Conservation (phyloP, 2,888 invertebrate genomes). For the Pollenia angustigena region DNA sequence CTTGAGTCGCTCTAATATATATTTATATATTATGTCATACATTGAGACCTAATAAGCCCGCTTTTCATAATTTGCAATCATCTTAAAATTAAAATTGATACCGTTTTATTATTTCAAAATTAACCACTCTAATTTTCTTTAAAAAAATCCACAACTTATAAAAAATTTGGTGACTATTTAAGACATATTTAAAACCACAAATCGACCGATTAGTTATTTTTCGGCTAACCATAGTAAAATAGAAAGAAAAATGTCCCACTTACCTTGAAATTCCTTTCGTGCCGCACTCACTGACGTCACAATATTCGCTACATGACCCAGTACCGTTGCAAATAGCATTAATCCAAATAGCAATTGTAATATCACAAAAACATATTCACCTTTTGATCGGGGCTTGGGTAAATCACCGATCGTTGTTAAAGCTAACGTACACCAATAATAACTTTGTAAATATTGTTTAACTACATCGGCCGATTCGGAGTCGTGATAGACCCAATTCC, state of each 20-base stretch:
- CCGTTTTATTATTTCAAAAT: no score
- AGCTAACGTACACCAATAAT: constrained; percentile 99
- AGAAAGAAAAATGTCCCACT: constrained; percentile 74
- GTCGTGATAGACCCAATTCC: constrained; percentile 95
- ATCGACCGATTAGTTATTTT: no score
- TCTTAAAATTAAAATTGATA: no score
- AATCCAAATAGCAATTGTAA: constrained; percentile 96
- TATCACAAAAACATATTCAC: constrained; percentile 98
- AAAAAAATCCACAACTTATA: no score
- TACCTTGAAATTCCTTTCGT: constrained; percentile 99
- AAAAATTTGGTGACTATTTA: no score
- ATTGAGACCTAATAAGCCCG: no score
- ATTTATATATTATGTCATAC: no score
- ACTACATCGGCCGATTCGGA: constrained; percentile 94
- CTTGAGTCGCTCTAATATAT: no score
- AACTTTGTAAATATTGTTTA: constrained; percentile 98
- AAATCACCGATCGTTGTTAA: constrained; percentile 97
- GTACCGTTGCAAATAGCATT: constrained; percentile 96
- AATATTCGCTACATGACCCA: constrained; percentile 99
- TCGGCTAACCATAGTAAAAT: neutral
- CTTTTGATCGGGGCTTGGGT: constrained; percentile 95
- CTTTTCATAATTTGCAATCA: no score
- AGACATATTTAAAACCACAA: no score
- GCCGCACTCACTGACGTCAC: constrained; percentile 98
- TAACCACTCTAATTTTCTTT: no score